These are phyloP conservation scores for Drosophila erecta DNA, from an alignment of 1,140 invertebrate genomes.

Conservation along the genomic window DNA sequence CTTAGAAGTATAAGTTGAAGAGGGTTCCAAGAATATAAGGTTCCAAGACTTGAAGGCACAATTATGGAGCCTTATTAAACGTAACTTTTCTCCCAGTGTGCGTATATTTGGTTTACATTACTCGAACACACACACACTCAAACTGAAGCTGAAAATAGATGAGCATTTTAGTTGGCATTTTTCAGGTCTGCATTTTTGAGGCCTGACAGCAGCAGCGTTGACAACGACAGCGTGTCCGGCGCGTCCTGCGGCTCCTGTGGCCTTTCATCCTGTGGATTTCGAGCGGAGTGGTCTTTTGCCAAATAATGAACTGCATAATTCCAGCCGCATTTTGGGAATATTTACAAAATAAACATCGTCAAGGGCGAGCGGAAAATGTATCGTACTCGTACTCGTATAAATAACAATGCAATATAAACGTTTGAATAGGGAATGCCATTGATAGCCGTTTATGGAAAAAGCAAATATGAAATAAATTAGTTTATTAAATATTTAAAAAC, in stretches of 20 bases:
- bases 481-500: conserved; percentile 28
- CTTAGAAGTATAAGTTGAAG: too few species aligned
- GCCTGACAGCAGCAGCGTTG: conserved; percentile 28
- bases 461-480: conserved; percentile 30
- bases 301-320: conserved; percentile 57
- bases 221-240: conserved; percentile 35
- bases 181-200: conserved; percentile 57
- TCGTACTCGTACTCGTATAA: conserved; percentile 4
- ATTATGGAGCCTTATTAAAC: neutral
- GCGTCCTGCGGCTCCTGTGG: conserved; percentile 37
- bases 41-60: neutral
- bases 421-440: conserved; percentile 20
- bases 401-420: conserved; percentile 35
- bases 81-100: neutral
- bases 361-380: conserved; percentile 8
- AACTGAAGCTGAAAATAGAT: conserved; percentile 31
- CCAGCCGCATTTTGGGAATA: conserved; percentile 34
- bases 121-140: conserved; percentile 8
- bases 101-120: conserved; percentile 33
- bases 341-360: conserved; percentile 31
- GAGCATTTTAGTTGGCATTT: conserved; percentile 45
- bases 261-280: conserved; percentile 10
- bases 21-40: too few species aligned
- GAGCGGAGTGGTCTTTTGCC: conserved; percentile 6
- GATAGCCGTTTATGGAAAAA: conserved; percentile 18